Percentiles rank a stretch among this genome's conserved stretches.
Conservation (phyloP, 1,140 invertebrate species). For the Dendrolimus kikuchii region DNA sequence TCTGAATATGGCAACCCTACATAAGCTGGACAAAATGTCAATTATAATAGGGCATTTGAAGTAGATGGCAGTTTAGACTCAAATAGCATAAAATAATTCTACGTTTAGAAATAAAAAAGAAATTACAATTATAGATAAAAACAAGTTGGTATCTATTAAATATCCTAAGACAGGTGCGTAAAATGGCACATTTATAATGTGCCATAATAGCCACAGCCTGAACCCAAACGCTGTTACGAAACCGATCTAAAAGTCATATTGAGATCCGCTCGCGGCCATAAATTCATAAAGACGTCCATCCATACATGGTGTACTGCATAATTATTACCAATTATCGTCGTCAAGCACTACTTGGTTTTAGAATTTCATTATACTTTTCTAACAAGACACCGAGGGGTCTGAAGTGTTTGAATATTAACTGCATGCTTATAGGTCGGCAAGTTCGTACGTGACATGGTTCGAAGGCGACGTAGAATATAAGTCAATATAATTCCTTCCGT, state of each 20-base stretch:
- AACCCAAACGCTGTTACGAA: neutral
- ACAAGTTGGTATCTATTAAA: too few relatives aligned
- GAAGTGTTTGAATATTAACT: neutral
- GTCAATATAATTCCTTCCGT: too few relatives aligned
- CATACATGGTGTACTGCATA: slow-evolving; percentile 27
- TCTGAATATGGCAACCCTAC: too few relatives aligned
- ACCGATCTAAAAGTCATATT: slow-evolving; percentile 10
- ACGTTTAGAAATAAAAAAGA: too few relatives aligned
- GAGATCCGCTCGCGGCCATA: slow-evolving; percentile 10
- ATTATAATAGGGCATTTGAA: too few relatives aligned
- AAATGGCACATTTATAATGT: slow-evolving; percentile 3
- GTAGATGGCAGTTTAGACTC: too few relatives aligned
- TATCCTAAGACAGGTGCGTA: slow-evolving; percentile 9
- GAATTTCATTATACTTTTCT: slow-evolving; percentile 22
- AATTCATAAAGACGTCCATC: slow-evolving; percentile 22
- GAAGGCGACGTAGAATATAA: too few relatives aligned
- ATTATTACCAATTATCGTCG: slow-evolving; percentile 33
- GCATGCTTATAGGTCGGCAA: too few relatives aligned
- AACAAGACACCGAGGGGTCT: slow-evolving; percentile 8
- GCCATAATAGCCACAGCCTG: slow-evolving; percentile 3
- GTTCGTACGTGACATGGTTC: too few relatives aligned
- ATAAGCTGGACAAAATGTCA: too few relatives aligned
- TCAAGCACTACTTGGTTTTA: slow-evolving; percentile 23
- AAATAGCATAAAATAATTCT: too few relatives aligned
- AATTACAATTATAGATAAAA: too few relatives aligned